A percentile compares a stretch with the other conserved stretches of the same genome.
Evolutionary conservation across 23 tunicate genomes (phyloP).

Genomic region (Ascidia mentula): DNA sequence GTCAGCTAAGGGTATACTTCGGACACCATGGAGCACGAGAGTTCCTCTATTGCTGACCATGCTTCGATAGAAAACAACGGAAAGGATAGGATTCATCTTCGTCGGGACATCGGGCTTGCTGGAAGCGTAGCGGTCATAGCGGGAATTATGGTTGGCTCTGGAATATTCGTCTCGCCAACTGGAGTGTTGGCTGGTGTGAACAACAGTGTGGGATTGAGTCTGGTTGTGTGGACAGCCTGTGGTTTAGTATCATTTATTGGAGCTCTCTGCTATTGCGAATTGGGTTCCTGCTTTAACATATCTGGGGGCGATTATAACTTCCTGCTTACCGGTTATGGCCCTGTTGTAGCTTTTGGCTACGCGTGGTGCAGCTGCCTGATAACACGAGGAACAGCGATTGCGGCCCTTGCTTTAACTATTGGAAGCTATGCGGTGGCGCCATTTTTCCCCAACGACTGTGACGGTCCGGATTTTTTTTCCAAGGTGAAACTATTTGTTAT

Average conservation of each 20-base stretch:
- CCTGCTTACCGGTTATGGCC: conserved; percentile 49
- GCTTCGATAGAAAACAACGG: too few species aligned
- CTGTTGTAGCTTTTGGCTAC: conserved; percentile 30
- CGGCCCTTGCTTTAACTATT: conserved; percentile 21
- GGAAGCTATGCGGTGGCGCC: conserved; percentile 44
- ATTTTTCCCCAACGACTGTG: conserved; percentile 28
- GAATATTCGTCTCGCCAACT: conserved; percentile 58
- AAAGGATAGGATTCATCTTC: neutral
- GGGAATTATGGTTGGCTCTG: conserved; percentile 54
- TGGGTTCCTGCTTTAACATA: conserved; percentile 25
- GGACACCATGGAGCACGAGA: too few species aligned
- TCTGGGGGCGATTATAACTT: conserved; percentile 42
- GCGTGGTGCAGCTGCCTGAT: conserved; percentile 4
- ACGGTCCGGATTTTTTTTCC: conserved; percentile 8
- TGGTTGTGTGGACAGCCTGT: conserved; percentile 49
- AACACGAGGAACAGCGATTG: neutral
- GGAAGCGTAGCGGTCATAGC: neutral
- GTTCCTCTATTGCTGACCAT: too few species aligned
- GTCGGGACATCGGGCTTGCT: neutral
- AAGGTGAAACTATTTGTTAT: neutral
- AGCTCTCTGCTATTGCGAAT: conserved; percentile 62
- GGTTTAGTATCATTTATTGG: conserved; percentile 25
- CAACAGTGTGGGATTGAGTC: conserved; percentile 51
- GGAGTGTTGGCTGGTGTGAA: conserved; percentile 32
- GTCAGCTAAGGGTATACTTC: too few species aligned